Evolutionary conservation across 2,113 vertebrate genomes (phyloP), one percentile per base, ranked within the genome.

Genomic region (Neotoma lepida): DNA sequence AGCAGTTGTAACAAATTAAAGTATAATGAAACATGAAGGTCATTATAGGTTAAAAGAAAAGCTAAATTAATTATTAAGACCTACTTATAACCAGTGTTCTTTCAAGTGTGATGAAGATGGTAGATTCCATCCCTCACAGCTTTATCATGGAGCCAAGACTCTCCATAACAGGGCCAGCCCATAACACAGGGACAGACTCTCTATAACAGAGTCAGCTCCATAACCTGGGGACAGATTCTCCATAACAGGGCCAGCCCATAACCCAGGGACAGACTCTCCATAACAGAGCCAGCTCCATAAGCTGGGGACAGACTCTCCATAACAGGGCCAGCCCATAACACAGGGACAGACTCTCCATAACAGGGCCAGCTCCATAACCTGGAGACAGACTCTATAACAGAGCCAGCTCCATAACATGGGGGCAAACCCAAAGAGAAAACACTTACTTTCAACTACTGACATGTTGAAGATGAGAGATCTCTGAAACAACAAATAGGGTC

Each of bases 21-120:
- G 93, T 96, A 91, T 89, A 96, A 97, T 96, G 89, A 96, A 97
- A 97, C 89, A 96, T 85, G 94, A 95, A 96, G 89, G 95, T 91
- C 87, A 95, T 95, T 94, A 94, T 44, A 93, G 51, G 80, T 91
- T 85, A 91, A 85, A 94, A 96, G 95, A 95, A 97, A 96, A 68
- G 44, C 70, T 56, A 86, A 95, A 95, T 97, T 93, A 96, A 96
- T 95, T 94, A 96, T 96, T 95, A 93, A 96, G 70, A 73, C 51
- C 94, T 86, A 93, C 78, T 94, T 88, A 93, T 66, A 96, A 91
- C 41, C 26, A 95, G 73, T 89, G 90, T 41, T 91, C 80, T 94
- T 96, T 96, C 93, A 85, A 96, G 87, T 90, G 58, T 88, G 78
- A 70, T 84, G 46, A 92, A 91, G 30, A 89, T 17, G 44, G 82